A percentile compares a stretch with the other conserved stretches of the same genome.
phyloP scores from a whole-genome alignment of 2,797 vertebrate species.

The Numenius phaeopus region DNA sequence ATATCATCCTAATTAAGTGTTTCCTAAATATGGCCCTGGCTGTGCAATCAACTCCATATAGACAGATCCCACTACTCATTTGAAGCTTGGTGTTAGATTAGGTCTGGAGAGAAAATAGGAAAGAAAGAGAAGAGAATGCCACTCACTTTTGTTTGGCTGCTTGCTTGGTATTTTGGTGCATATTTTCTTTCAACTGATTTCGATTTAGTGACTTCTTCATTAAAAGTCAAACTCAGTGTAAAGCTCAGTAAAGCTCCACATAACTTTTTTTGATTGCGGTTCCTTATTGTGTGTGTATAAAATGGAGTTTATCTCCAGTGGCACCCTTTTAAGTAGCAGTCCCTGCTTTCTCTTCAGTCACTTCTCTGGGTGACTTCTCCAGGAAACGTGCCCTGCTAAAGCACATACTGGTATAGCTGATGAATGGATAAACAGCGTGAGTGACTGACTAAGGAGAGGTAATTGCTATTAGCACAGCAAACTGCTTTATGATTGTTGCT shows the following conservation, averaged over 20 bases:
- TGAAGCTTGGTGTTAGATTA: background rate
- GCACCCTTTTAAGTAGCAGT: background rate
- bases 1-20: background rate
- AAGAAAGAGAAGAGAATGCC: background rate
- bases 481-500: background rate
- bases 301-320: background rate
- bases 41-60: background rate
- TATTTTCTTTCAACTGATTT: background rate
- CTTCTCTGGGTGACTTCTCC: background rate
- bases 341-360: background rate
- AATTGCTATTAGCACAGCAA: background rate
- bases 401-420: background rate
- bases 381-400: background rate
- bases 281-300: background rate
- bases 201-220: background rate
- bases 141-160: background rate
- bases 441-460: background rate
- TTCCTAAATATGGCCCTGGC: background rate
- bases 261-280: background rate
- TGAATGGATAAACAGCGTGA: background rate
- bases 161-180: background rate
- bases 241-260: background rate
- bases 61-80: background rate
- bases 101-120: background rate
- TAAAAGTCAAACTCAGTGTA: background rate